Percentiles rank a stretch among this genome's conserved stretches.
Conservation (phyloP, 2,797 vertebrate genomes). For the Spea hammondii region DNA sequence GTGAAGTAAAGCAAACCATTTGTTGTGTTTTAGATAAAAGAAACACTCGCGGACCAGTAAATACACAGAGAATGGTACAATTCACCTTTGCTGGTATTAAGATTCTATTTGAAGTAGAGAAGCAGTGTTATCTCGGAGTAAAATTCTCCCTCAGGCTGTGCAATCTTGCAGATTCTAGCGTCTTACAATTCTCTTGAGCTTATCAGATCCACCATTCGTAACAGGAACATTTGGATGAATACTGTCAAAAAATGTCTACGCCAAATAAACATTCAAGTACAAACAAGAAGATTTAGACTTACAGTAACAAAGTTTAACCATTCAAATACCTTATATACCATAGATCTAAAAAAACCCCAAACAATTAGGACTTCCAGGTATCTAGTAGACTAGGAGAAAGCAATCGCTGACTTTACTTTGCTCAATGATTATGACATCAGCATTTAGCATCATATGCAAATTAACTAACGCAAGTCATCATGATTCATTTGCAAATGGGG, state of each 20-base stretch:
- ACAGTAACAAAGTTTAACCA: background rate
- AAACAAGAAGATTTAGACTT: background rate
- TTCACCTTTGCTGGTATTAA: slow-evolving; percentile 42
- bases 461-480: too few relatives aligned
- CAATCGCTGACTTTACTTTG: too few relatives aligned
- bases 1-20: slow-evolving; percentile 3
- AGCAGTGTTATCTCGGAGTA: slow-evolving; percentile 20
- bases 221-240: slow-evolving; percentile 33
- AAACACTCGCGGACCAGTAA: slow-evolving; percentile 10
- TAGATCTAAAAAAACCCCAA: background rate
- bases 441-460: too few relatives aligned
- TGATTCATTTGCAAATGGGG: too few relatives aligned
- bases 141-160: slow-evolving; percentile 27
- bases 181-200: slow-evolving; percentile 30
- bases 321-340: background rate
- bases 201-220: slow-evolving; percentile 34
- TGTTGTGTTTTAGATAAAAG: slow-evolving; percentile 10
- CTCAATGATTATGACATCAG: too few relatives aligned
- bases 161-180: slow-evolving; percentile 34
- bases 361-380: background rate
- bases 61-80: slow-evolving; percentile 10
- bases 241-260: slow-evolving; percentile 18
- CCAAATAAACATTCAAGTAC: slow-evolving; percentile 12
- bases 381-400: too few relatives aligned
- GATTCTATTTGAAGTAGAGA: slow-evolving; percentile 38